These are phyloP conservation scores for Loriculus beryllinus DNA, from an alignment of 2,797 vertebrate species.

Conservation along the genomic window DNA sequence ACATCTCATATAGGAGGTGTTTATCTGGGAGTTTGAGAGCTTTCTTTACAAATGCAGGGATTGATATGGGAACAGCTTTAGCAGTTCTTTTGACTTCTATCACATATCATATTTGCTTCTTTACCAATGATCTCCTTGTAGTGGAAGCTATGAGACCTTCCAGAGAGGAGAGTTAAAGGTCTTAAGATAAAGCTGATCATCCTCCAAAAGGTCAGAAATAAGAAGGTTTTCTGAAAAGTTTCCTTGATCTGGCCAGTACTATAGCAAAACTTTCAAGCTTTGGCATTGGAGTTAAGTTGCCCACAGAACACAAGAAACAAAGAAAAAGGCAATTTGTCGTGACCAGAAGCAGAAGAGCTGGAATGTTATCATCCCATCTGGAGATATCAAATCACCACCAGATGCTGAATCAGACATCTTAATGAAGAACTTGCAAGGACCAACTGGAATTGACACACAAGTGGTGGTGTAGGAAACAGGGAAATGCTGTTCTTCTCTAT, in stretches of 20 bases:
- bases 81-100: background rate
- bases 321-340: background rate
- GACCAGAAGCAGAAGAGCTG: background rate
- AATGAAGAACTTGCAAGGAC: conserved; percentile 1
- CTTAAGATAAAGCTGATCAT: background rate
- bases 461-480: background rate
- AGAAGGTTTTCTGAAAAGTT: background rate
- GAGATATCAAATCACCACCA: background rate
- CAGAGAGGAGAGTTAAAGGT: background rate
- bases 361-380: background rate
- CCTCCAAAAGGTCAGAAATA: background rate
- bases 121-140: background rate
- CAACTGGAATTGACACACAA: background rate
- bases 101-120: background rate
- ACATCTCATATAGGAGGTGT: background rate
- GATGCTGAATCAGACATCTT: conserved; percentile 18
- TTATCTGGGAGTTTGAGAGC: background rate
- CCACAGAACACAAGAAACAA: background rate
- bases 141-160: background rate
- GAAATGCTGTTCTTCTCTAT: background rate
- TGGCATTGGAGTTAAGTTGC: background rate
- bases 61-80: background rate
- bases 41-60: background rate
- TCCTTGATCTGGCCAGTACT: background rate
- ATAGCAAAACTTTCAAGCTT: background rate